Conservation (phyloP, 2,797 vertebrate genomes). For the Chiloscyllium punctatum region DNA sequence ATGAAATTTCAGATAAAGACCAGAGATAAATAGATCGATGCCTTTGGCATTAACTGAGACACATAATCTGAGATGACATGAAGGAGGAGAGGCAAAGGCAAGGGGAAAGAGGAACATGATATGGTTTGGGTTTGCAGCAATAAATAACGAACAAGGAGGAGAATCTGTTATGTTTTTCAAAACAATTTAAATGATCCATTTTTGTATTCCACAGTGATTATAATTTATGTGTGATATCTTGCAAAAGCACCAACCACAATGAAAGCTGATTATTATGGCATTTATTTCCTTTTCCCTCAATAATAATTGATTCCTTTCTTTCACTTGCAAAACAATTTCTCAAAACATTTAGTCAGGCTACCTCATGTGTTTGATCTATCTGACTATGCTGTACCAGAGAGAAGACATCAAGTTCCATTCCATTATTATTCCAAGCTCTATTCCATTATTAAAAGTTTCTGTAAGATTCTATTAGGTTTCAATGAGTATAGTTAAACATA, state of each 20-base stretch:
- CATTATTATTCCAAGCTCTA: not conserved
- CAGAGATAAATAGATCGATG: not conserved
- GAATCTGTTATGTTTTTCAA: not conserved
- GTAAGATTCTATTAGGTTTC: not conserved
- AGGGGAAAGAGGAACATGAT: constrained; percentile 44
- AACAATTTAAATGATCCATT: constrained; percentile 15
- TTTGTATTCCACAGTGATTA: constrained; percentile 3
- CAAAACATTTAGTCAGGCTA: not conserved
- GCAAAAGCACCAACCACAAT: not conserved
- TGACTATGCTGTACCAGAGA: not conserved
- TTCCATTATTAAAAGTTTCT: not conserved
- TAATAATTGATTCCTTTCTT: not conserved
- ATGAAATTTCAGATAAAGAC: constrained; percentile 34
- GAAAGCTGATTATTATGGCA: not conserved
- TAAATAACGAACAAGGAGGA: not conserved
- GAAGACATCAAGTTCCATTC: not conserved
- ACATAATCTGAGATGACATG: constrained; percentile 2
- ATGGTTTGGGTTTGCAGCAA: constrained; percentile 46
- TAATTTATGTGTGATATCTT: not conserved
- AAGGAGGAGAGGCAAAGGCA: constrained; percentile 37
- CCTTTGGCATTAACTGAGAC: not conserved
- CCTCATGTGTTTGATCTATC: not conserved
- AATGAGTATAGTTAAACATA: not conserved
- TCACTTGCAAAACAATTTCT: not conserved
- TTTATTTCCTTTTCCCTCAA: not conserved